Evolutionary conservation across 1,140 invertebrate species (phyloP).

Genomic region (Sarcophaga peregrina): DNA sequence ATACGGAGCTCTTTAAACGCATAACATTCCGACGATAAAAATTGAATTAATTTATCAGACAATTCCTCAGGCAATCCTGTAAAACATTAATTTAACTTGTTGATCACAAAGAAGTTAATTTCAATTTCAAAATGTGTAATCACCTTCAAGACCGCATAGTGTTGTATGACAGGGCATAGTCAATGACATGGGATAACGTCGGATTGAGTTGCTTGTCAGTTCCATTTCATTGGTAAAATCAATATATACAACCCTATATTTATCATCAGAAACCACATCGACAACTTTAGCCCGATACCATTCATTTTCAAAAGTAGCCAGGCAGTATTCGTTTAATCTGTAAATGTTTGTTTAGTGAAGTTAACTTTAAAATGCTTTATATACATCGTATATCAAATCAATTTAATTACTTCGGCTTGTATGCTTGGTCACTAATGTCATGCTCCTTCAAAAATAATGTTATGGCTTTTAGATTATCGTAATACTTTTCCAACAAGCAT

Average conservation of each 20-base stretch:
- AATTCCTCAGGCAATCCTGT: constrained; percentile 38
- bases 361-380: neutral
- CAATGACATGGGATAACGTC: constrained; percentile 54
- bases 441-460: constrained; percentile 46
- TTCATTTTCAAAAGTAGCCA: constrained; percentile 50
- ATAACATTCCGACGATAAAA: neutral
- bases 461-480: constrained; percentile 47
- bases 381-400: neutral
- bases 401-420: constrained; percentile 52
- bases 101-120: neutral
- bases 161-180: constrained; percentile 51
- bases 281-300: constrained; percentile 56
- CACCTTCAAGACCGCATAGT: constrained; percentile 57
- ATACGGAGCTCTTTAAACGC: neutral
- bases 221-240: constrained; percentile 52
- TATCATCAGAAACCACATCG: constrained; percentile 38
- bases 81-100: constrained; percentile 4
- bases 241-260: constrained; percentile 51
- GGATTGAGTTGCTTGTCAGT: constrained; percentile 49
- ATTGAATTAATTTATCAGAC: constrained; percentile 26
- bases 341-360: neutral
- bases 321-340: constrained; percentile 55
- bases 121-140: neutral
- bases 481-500: constrained; percentile 49
- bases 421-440: constrained; percentile 42